A percentile compares a stretch with the other conserved stretches of the same genome.
These are phyloP conservation scores for Ypsolopha scabrella DNA, from an alignment of 2,888 invertebrate genomes.

Conservation along the genomic window DNA sequence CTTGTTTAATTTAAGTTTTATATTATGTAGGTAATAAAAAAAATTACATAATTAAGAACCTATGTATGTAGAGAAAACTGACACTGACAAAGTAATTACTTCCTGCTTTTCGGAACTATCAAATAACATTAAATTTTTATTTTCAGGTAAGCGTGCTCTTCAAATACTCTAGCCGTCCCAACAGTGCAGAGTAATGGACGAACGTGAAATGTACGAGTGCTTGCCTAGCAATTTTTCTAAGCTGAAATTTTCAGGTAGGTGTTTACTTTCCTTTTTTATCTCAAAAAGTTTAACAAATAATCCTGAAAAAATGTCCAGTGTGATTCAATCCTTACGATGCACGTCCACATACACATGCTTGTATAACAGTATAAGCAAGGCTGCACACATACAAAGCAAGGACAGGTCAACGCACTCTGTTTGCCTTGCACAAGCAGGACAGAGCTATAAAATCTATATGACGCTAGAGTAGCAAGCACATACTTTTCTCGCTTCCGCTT, in stretches of 20 bases:
- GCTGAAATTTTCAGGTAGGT: background rate
- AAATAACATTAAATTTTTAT: constrained; percentile 1
- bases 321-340: constrained; percentile 56
- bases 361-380: constrained; percentile 65
- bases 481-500: constrained; percentile 27
- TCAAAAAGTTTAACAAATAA: too few relatives aligned
- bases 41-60: background rate
- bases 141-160: constrained; percentile 12
- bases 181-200: too few relatives aligned
- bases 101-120: too few relatives aligned
- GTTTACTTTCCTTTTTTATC: too few relatives aligned
- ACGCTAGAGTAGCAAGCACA: constrained; percentile 30
- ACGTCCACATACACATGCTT: constrained; percentile 38
- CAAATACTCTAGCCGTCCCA: background rate
- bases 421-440: constrained; percentile 58
- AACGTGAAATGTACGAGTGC: too few relatives aligned
- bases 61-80: background rate
- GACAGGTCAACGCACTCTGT: constrained; percentile 69
- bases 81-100: background rate
- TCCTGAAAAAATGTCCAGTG: constrained; percentile 27
- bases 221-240: too few relatives aligned
- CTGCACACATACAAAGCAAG: constrained; percentile 65
- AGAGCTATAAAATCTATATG: constrained; percentile 24
- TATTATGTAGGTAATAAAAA: too few relatives aligned
- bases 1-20: too few relatives aligned